These are phyloP conservation scores for Acrobasis suavella DNA, from an alignment of 2,888 invertebrate species.

Conservation along the genomic window DNA sequence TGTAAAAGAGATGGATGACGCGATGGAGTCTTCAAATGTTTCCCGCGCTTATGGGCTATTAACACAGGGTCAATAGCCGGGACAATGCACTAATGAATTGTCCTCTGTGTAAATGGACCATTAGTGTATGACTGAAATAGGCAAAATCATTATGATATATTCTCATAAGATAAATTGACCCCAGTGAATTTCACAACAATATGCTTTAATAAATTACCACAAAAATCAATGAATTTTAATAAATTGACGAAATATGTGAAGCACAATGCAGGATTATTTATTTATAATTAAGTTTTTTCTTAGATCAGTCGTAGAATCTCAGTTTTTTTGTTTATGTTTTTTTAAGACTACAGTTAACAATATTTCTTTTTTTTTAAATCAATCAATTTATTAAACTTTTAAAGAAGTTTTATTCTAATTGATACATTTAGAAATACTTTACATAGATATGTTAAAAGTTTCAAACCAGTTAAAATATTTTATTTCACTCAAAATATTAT, in stretches of 20 bases:
- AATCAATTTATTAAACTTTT: neutral
- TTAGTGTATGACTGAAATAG: no score
- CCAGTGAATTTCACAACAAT: neutral
- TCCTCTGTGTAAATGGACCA: no score
- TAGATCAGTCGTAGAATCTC: conserved; percentile 69
- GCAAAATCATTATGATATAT: no score
- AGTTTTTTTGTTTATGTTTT: conserved; percentile 43
- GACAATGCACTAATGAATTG: no score
- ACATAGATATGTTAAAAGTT: neutral
- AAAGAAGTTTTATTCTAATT: conserved; percentile 2
- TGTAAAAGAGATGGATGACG: no score
- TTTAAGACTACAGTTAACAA: conserved; percentile 36
- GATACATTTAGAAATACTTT: neutral
- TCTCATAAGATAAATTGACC: neutral
- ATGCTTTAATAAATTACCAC: conserved; percentile 8
- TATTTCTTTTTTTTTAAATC: neutral
- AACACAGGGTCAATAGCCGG: no score
- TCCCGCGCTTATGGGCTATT: no score
- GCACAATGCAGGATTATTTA: conserved; percentile 54
- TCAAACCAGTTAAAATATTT: neutral
- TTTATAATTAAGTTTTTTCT: conserved; percentile 48
- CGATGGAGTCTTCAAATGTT: no score
- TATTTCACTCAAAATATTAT: neutral
- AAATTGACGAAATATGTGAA: conserved; percentile 35
- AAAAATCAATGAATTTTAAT: conserved; percentile 23